A percentile compares a stretch with the other conserved stretches of the same genome.
Conservation (phyloP, 2,888 invertebrate species). For the Drosophila stalkeri region DNA sequence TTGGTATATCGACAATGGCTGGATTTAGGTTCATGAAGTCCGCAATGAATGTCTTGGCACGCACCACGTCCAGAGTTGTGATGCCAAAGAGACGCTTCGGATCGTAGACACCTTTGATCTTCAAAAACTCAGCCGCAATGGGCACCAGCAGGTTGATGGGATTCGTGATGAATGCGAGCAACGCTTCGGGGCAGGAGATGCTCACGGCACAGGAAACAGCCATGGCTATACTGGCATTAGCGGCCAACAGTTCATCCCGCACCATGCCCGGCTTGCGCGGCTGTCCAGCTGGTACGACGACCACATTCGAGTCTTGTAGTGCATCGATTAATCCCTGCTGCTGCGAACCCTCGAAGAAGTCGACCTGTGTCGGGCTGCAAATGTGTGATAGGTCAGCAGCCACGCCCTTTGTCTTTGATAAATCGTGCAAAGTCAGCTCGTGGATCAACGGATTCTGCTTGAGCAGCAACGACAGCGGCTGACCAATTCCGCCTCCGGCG, state of each 20-base stretch:
- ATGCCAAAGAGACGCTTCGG: constrained; percentile 96
- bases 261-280: constrained; percentile 99
- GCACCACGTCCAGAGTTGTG: constrained; percentile 97
- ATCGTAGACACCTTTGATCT: constrained; percentile 91
- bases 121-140: constrained; percentile 95
- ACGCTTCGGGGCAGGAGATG: constrained; percentile 93
- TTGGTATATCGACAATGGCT: constrained; percentile 91
- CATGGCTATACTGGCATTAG: constrained; percentile 96
- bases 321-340: constrained; percentile 90
- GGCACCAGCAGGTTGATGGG: constrained; percentile 99
- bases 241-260: constrained; percentile 97
- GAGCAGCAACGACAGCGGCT: constrained; percentile 95
- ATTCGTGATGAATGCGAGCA: constrained; percentile 97
- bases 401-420: constrained; percentile 95
- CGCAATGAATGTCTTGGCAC: constrained; percentile 96
- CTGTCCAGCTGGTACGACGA: constrained; percentile 97
- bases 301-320: constrained; percentile 91
- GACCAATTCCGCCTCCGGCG: constrained; percentile 98
- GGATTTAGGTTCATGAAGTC: constrained; percentile 95
- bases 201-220: constrained; percentile 92
- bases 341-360: constrained; percentile 87
- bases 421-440: constrained; percentile 94
- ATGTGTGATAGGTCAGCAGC: constrained; percentile 98
- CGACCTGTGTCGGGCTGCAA: constrained; percentile 92
- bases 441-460: constrained; percentile 94